Evolutionary conservation across 2,888 invertebrate genomes (phyloP), one percentile per base, ranked within the genome.

Genomic region (Adela reaumurella): DNA sequence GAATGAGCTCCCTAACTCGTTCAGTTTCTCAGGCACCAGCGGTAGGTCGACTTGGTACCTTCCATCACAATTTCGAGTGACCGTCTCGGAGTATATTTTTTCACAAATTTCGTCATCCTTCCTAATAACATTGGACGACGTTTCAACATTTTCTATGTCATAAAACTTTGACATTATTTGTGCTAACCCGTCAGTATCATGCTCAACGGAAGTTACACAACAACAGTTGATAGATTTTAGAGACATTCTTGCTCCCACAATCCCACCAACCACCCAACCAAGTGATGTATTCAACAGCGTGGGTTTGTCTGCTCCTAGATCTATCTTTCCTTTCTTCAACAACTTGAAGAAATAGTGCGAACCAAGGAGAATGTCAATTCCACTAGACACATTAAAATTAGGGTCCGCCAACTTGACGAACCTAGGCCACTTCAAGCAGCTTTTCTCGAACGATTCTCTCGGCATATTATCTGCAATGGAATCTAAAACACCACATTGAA

Each of bases 61-160:
- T 29, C 56, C 56, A 43, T 51, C 24, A 16, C 45, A 17, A 19
- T 52, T 28, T 24, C 54, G 54, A 14, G 8, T 45, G 10, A 52
- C 51, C 43, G 43, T 54, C 41, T 51, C 19, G 4, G 44, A 19
- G 44, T 53, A 57, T 29, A 54, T 51, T 10, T 20, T 11, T 43
- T 55, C 54, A 47, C 54, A 55, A 20, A 54, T 46, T 44, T 52
- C 46, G 8, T 55, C 54, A n/a, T 54, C 51, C n/a, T 35, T 35
- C 35, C 3, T 35, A 14, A 4, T 35, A 14, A 14, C 14, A 35
- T 8, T 35, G 3, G 35, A 35, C 14, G 35, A 4, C 8, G 11
- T 35, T 35, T 35, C 35, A 8, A 35, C 35, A 35, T 35, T 35
- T 35, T 35, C 35, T 35, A 35, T 35, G 35, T 35, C 35, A 11